Evolutionary conservation across 2,797 vertebrate species (phyloP).

Genomic region (Oreonectes daqikongensis): DNA sequence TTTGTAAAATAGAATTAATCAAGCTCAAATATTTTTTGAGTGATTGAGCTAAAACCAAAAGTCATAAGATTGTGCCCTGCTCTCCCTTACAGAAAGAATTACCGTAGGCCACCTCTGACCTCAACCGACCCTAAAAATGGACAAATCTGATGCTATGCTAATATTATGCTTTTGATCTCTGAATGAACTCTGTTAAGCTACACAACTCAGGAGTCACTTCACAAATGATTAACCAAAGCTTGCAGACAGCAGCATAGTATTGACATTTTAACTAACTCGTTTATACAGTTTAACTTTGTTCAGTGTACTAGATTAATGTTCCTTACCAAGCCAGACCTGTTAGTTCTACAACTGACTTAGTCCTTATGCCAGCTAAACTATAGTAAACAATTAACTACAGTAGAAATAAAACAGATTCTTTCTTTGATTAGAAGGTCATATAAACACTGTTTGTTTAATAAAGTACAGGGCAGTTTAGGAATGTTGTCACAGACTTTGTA

Average conservation of each 20-base stretch:
- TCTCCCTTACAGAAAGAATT: too few species aligned
- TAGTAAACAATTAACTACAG: too few species aligned
- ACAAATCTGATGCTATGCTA: too few species aligned
- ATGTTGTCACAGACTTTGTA: not conserved
- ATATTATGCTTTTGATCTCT: not conserved
- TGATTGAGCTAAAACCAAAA: too few species aligned
- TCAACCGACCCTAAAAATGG: constrained; percentile 10
- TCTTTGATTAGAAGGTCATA: not conserved
- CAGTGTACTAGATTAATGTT: not conserved
- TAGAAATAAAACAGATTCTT: not conserved
- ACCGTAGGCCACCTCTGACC: not conserved
- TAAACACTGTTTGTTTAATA: constrained; percentile 5
- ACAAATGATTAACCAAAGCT: constrained; percentile 39
- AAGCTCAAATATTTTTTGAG: too few species aligned
- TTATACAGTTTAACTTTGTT: constrained; percentile 13
- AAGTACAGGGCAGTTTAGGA: not conserved
- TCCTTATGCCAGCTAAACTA: not conserved
- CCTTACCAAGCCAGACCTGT: not conserved
- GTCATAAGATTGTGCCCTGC: too few species aligned
- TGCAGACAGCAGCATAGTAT: not conserved
- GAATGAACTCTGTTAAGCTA: constrained; percentile 7
- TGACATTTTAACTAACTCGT: constrained; percentile 26
- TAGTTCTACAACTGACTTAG: not conserved
- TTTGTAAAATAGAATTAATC: too few species aligned
- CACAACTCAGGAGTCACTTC: not conserved